Evolutionary conservation across 37 sponge, comb jelly and placozoan genomes (phyloP).

Genomic region (Axinella damicornis): DNA sequence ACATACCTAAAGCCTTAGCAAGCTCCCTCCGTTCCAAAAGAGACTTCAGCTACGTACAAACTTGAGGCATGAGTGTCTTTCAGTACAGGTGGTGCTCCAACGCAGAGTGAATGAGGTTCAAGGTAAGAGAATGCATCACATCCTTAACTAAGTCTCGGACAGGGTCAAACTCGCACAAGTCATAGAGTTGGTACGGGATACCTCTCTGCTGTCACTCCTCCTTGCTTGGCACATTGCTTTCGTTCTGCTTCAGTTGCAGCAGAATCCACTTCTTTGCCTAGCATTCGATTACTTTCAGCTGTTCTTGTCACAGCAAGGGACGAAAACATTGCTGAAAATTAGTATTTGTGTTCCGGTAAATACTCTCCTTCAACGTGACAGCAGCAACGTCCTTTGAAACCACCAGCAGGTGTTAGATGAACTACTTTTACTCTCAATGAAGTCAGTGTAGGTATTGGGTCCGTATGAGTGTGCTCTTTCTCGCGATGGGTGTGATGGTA

Average conservation of each 20-base stretch:
- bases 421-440: too few relatives aligned
- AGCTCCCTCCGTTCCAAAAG: neutral
- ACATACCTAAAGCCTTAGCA: neutral
- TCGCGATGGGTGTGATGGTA: too few relatives aligned
- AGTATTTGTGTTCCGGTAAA: neutral
- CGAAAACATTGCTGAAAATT: constrained; percentile 11
- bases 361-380: neutral
- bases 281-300: neutral
- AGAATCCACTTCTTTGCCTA: neutral
- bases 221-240: neutral
- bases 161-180: constrained; percentile 8
- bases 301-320: neutral
- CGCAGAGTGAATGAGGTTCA: too few relatives aligned
- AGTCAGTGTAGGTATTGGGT: too few relatives aligned
- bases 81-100: too few relatives aligned
- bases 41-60: too few relatives aligned
- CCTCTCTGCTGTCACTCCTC: constrained; percentile 9
- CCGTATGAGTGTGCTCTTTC: too few relatives aligned
- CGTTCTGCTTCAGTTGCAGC: neutral
- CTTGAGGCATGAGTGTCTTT: too few relatives aligned
- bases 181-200: neutral
- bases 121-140: too few relatives aligned
- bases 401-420: neutral
- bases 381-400: neutral
- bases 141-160: too few relatives aligned